A percentile compares a stretch with the other conserved stretches of the same genome.
Evolutionary conservation across 2,113 vertebrate genomes (phyloP).

Genomic region (Calypte anna): DNA sequence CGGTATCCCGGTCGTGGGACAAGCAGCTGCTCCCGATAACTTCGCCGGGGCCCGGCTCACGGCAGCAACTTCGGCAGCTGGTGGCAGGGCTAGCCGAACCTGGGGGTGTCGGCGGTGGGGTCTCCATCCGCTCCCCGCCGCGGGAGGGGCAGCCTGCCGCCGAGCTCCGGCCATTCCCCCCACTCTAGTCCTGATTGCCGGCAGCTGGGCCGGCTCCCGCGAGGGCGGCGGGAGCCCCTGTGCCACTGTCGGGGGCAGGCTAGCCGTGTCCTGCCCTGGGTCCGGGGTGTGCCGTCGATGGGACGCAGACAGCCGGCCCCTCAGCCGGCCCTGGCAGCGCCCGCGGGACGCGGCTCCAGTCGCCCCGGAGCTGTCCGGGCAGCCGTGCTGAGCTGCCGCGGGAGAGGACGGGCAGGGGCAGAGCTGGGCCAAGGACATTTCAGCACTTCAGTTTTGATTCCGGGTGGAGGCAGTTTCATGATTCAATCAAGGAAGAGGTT

Average conservation of each 20-base stretch:
- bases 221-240: neutral
- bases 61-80: neutral
- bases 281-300: neutral
- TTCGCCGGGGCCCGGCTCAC: neutral
- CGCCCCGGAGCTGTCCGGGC: slow-evolving; percentile 63
- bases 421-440: neutral
- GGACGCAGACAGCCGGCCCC: neutral
- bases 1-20: no score
- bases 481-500: neutral
- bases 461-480: neutral
- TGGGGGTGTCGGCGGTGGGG: neutral
- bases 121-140: neutral
- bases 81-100: neutral
- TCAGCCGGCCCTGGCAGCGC: neutral
- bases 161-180: neutral
- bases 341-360: neutral
- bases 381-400: slow-evolving; percentile 51
- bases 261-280: neutral
- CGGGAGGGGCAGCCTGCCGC: neutral
- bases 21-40: neutral
- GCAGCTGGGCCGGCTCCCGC: neutral
- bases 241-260: no score
- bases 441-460: neutral
- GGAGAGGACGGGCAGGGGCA: no score
- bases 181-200: neutral